Evolutionary conservation across 2,797 vertebrate genomes (phyloP).

Genomic region (Scleropages formosus): DNA sequence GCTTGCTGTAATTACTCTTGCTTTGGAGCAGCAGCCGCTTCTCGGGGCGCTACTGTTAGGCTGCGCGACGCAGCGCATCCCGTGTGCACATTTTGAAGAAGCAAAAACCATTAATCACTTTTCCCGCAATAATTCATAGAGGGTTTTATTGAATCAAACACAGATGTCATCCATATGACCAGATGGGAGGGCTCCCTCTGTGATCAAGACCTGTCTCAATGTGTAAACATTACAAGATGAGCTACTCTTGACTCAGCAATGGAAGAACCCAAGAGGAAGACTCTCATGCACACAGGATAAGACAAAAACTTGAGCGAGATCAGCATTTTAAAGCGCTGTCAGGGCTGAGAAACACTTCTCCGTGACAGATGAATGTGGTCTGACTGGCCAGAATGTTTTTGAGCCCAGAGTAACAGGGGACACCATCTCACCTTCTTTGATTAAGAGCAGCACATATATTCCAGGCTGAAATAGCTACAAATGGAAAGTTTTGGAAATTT

Average conservation of each 20-base stretch:
- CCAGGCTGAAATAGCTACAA: no score
- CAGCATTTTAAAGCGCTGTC: neutral
- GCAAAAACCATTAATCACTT: neutral
- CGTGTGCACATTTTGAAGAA: neutral
- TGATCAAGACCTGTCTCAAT: neutral
- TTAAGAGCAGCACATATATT: no score
- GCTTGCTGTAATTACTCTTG: neutral
- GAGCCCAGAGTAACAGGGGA: no score
- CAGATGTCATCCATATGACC: conserved; percentile 6
- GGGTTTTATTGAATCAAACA: conserved; percentile 12
- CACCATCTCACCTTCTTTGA: no score
- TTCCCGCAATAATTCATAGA: neutral
- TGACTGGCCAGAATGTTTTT: no score
- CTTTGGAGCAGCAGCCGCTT: neutral
- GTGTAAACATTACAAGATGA: no score
- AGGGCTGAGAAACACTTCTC: neutral
- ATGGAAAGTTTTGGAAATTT: no score
- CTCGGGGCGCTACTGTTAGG: neutral
- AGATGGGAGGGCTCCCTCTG: neutral
- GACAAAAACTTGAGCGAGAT: no score
- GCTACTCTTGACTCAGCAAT: neutral
- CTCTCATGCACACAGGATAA: no score
- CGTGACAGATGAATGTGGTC: no score
- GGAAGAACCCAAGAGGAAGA: neutral
- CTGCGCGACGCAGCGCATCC: neutral